Evolutionary conservation across 1,140 invertebrate species (phyloP), one percentile per base, ranked within the genome.

Genomic region (Holcopasites calliopsidis): DNA sequence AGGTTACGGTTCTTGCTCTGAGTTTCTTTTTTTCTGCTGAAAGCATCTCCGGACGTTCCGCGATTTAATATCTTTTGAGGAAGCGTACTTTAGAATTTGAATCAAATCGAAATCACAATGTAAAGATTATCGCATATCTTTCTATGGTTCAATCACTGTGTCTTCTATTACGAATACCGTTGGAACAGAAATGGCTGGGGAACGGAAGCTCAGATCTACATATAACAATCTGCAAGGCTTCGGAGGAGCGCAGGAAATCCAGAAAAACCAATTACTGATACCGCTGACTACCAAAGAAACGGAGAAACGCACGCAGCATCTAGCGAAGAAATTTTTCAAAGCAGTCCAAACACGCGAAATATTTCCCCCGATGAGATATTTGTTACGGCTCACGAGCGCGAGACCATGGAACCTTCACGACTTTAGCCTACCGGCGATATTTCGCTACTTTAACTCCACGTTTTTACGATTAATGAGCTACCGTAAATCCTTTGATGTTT

Each of bases 281-380:
- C 57, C 38, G 78, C 61, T 76, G 78, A 80, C 72, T 82, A 47
- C 23, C 65, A 77, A 62, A 68, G 76, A 76, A 75, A 81, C 60
- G 62, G 64, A 6, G 47, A 31, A 65, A 61, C 49, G 78, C 33
- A 47, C 35, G 49, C 70, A 80, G 47, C 35, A n/a, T 44, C 73
- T 82, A 73, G 80, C 80, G 60, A 80, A 47, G 40, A 52, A 57
- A 72, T 80, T 82, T 82, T 82, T 77, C 77, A 69, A 68, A 82
- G 38, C 18, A 35, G 18, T 11, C 31, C 40, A 76, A 80, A 65
- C 66, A 76, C 47, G 52, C 58, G 58, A 82, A 76, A 66, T n/a
- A 31, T 42, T 18, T 18, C 64, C 13, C n/a, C 16, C 35, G 73
- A 44, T 75, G 54, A 80, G 76, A 80, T 65, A 76, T 21, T 78